These are phyloP conservation scores for Catajapyx aquilonaris DNA, from an alignment of 1,140 invertebrate species.

Conservation along the genomic window DNA sequence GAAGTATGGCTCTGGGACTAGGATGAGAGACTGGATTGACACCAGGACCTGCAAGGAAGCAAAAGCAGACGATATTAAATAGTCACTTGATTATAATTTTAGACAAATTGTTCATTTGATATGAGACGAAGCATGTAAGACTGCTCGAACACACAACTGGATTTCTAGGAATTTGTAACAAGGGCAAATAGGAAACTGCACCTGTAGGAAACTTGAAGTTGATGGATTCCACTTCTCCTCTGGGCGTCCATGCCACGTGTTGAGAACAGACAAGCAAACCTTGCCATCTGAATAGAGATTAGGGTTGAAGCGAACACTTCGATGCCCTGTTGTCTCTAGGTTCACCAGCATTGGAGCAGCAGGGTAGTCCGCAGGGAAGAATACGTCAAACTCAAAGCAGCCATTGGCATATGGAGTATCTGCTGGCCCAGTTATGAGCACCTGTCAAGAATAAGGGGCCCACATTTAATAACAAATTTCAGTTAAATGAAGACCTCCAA, in stretches of 20 bases:
- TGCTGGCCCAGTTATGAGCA: constrained; percentile 74
- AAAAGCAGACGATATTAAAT: constrained; percentile 10
- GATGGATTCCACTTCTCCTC: constrained; percentile 97
- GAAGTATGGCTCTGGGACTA: constrained; percentile 92
- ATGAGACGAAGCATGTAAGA: neutral
- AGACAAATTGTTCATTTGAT: constrained; percentile 1
- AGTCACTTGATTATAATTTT: no score
- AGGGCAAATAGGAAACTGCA: constrained; percentile 16
- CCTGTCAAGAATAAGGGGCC: no score
- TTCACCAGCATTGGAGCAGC: constrained; percentile 61
- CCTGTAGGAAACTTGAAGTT: constrained; percentile 88
- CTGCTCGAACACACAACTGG: constrained; percentile 3
- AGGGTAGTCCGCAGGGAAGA: constrained; percentile 73
- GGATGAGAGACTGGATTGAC: constrained; percentile 86
- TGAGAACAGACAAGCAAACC: constrained; percentile 85
- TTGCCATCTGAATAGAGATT: constrained; percentile 95
- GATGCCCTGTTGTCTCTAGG: constrained; percentile 81
- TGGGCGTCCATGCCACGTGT: constrained; percentile 95
- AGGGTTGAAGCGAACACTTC: constrained; percentile 86
- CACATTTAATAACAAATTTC: no score
- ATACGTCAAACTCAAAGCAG: constrained; percentile 78
- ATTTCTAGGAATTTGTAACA: no score
- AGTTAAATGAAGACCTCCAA: no score
- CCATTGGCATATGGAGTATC: constrained; percentile 79
- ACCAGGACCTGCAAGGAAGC: constrained; percentile 55